Evolutionary conservation across 2,797 vertebrate genomes (phyloP).

Genomic region (Monodelphis domestica): DNA sequence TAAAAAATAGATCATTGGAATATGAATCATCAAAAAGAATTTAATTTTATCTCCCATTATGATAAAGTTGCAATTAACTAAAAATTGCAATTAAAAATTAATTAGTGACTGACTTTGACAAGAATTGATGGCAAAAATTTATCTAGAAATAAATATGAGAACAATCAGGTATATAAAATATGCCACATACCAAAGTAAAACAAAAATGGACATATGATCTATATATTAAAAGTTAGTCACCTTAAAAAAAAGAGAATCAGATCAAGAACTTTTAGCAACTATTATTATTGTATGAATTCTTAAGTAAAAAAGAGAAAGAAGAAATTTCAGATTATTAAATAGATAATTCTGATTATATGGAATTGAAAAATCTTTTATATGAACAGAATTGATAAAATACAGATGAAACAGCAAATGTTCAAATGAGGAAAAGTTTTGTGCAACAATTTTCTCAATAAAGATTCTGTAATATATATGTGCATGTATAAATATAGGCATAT

Average conservation of each 20-base stretch:
- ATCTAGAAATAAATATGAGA: not conserved
- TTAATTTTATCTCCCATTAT: not conserved
- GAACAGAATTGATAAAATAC: not conserved
- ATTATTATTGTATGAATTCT: not conserved
- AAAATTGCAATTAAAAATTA: no score
- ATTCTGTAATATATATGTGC: not conserved
- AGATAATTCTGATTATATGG: not conserved
- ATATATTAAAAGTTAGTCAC: not conserved
- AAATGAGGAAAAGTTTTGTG: not conserved
- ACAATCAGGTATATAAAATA: not conserved
- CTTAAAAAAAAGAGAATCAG: not conserved
- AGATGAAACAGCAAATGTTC: not conserved
- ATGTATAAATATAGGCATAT: not conserved
- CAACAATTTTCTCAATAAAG: not conserved
- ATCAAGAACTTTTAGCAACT: not conserved
- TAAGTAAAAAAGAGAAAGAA: not conserved
- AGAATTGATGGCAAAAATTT: not conserved
- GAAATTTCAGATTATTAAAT: not conserved
- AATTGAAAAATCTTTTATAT: not conserved
- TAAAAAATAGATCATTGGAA: not conserved
- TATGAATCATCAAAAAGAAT: not conserved
- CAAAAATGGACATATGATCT: not conserved
- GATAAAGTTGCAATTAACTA: no score
- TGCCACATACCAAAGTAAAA: not conserved
- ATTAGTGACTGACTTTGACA: not conserved